These are phyloP conservation scores for Ferdinandea cuprea DNA, from an alignment of 2,888 invertebrate species.

Conservation along the genomic window DNA sequence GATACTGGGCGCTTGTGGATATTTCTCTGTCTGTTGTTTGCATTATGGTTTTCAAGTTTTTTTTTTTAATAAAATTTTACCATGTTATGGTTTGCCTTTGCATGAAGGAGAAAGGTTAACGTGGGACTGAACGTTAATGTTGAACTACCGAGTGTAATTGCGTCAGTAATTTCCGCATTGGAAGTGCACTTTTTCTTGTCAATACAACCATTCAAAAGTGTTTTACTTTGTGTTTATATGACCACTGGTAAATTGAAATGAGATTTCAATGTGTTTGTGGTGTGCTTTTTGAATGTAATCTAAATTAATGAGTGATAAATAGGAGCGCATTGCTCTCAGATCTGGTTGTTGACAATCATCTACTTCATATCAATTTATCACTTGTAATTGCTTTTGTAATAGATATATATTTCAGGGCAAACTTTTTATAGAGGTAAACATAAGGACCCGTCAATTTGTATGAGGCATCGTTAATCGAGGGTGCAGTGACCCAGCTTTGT, in stretches of 20 bases:
- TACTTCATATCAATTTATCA: too few species aligned
- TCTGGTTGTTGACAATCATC: not conserved
- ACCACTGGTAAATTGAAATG: slow-evolving; percentile 24
- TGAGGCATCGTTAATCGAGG: too few species aligned
- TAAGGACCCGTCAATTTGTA: too few species aligned
- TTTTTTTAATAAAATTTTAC: slow-evolving; percentile 65
- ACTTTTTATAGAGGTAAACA: slow-evolving; percentile 27
- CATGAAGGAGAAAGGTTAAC: slow-evolving; percentile 64
- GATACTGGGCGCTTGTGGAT: slow-evolving; percentile 42
- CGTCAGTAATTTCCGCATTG: slow-evolving; percentile 68
- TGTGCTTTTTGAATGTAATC: not conserved
- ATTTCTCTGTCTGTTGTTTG: slow-evolving; percentile 63
- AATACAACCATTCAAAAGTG: slow-evolving; percentile 24
- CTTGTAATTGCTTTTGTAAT: not conserved
- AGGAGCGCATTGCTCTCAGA: not conserved
- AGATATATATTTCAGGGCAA: too few species aligned
- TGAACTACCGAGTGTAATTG: slow-evolving; percentile 67
- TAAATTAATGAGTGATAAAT: not conserved
- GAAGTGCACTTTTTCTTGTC: slow-evolving; percentile 35
- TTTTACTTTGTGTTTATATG: slow-evolving; percentile 30
- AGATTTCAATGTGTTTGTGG: not conserved
- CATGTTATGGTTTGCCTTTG: slow-evolving; percentile 49
- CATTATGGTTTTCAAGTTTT: slow-evolving; percentile 52
- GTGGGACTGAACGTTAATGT: slow-evolving; percentile 62
- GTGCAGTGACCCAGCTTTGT: too few species aligned